Conservation (phyloP, 2,888 invertebrate genomes). For the Strigamia crassipes region DNA sequence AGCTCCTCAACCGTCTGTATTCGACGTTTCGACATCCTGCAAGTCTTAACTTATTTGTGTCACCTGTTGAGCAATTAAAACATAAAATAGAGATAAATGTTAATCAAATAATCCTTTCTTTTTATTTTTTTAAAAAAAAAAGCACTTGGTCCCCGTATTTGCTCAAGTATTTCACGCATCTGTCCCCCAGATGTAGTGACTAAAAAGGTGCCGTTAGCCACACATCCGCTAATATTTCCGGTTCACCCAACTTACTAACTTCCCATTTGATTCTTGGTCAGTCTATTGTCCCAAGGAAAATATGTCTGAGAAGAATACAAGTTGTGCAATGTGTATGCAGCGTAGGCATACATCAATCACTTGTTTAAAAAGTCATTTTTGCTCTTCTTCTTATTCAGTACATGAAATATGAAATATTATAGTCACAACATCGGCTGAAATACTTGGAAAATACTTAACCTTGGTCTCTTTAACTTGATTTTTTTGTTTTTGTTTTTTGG, state of each 20-base stretch:
- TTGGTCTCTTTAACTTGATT: background rate
- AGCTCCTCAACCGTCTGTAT: slow-evolving; percentile 49
- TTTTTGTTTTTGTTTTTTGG: background rate
- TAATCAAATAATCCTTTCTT: background rate
- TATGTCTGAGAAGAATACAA: background rate
- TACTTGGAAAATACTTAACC: background rate
- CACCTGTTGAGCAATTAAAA: background rate
- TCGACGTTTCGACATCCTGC: slow-evolving; percentile 6
- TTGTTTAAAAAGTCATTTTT: no score
- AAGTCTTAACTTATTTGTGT: background rate
- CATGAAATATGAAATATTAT: background rate
- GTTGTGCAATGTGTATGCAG: background rate
- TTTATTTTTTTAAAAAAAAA: background rate
- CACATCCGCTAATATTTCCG: background rate
- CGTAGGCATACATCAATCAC: no score
- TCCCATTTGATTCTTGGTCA: background rate
- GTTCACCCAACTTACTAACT: background rate
- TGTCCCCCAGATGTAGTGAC: background rate
- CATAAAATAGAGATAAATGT: no score
- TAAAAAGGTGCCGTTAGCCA: background rate
- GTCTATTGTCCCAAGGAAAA: background rate
- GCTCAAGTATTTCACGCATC: background rate
- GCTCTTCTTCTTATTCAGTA: no score
- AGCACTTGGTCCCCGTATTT: no score
- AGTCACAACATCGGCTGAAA: background rate